These are phyloP conservation scores for Callorhinus ursinus DNA, from an alignment of 2,113 vertebrate genomes.

Conservation along the genomic window DNA sequence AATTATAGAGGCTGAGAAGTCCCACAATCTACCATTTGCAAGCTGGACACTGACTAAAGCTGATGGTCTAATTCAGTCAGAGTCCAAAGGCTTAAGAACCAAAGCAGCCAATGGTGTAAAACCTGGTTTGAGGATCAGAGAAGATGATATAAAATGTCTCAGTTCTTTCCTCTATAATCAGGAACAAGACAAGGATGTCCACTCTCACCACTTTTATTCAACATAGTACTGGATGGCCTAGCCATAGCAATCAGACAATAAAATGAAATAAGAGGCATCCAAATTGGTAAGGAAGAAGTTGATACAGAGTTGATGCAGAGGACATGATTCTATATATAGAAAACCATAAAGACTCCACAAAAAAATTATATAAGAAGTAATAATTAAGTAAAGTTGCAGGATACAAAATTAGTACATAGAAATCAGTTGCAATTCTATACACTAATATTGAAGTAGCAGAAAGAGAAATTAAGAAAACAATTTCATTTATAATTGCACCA, in stretches of 20 bases:
- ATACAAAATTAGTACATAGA: not conserved
- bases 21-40: not conserved
- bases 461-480: not conserved
- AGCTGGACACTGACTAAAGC: not conserved
- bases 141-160: not conserved
- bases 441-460: not conserved
- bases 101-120: not conserved
- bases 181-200: not conserved
- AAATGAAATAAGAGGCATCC: not conserved
- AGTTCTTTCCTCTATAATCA: not conserved
- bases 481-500: not conserved
- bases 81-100: not conserved
- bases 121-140: not conserved
- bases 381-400: not conserved
- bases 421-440: not conserved
- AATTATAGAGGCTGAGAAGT: not conserved
- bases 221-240: not conserved
- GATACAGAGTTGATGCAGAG: not conserved
- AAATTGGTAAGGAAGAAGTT: not conserved
- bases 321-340: not conserved
- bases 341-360: not conserved
- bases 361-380: not conserved
- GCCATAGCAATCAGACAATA: not conserved
- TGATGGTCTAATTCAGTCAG: not conserved
- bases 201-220: not conserved